Evolutionary conservation across 2,113 vertebrate genomes (phyloP), one percentile per base, ranked within the genome.

Genomic region (Columba janthina): DNA sequence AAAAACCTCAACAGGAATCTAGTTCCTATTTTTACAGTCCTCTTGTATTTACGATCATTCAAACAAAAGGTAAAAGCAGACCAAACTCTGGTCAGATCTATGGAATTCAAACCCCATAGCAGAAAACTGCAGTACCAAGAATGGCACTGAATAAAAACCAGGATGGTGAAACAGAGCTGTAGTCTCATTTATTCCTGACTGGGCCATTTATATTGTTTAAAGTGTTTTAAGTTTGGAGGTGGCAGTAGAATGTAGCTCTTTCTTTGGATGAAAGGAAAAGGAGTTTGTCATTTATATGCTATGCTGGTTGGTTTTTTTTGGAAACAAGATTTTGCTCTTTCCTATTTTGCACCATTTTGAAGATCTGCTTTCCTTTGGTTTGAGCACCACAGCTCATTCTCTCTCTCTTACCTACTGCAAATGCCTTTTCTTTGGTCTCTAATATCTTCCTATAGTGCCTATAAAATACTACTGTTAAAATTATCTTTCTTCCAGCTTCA

Each of bases 241-340:
- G 14, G 22, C 17, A 94, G 21, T 15, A 81, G 64, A 90, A 81
- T 18, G 15, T 25, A 51, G 17, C 7, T 62, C 1, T 28, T 25
- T 73, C 48, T 54, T 46, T 50, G 31, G 24, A 88, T 42, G 19
- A 69, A 65, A 74, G 42, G 25, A 71, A 85, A 80, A 85, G 13
- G n/a, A 83, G 9, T 60, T 75, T 79, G 46, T 64, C 20, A 54
- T 79, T 95, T 79, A 65, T 29, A 80, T 66, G 32, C 42, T 87
- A 61, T 51, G 22, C 51, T 80, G 20, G 8, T 46, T 44, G 25
- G 0, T 34, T 36, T 83, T 36, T 17, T 51, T 74, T n/a, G 5
- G 38, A 81, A 86, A 53, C 24, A 80, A 79, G 53, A 88, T 84
- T 93, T 88, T 86, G 36, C 40, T 25, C 36, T 93, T 93, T 94